Evolutionary conservation across 2,888 invertebrate species (phyloP).

Genomic region (Tetrapedia diversipes): DNA sequence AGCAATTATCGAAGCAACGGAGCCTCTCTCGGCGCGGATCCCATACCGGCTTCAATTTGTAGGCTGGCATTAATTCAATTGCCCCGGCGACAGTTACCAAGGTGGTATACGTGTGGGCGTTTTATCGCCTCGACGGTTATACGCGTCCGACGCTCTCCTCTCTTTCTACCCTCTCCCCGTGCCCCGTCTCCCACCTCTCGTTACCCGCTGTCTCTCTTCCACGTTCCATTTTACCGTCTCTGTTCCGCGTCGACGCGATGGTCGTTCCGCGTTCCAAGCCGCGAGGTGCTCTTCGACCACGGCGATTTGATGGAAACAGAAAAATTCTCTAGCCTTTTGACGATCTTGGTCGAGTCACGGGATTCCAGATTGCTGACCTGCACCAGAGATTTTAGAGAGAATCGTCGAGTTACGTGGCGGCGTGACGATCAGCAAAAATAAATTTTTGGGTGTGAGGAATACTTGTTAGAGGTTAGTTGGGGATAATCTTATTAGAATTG

Average conservation of each 20-base stretch:
- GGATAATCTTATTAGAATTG: too few relatives aligned
- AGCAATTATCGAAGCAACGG: slow-evolving; percentile 76
- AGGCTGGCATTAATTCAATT: slow-evolving; percentile 80
- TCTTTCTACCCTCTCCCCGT: slow-evolving; percentile 22
- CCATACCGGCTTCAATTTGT: slow-evolving; percentile 78
- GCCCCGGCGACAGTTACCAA: slow-evolving; percentile 77
- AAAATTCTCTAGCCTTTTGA: slow-evolving; percentile 41
- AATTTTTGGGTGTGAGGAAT: too few relatives aligned
- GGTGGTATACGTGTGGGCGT: slow-evolving; percentile 75
- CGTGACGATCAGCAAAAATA: too few relatives aligned
- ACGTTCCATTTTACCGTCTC: slow-evolving; percentile 2
- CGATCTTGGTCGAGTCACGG: not conserved
- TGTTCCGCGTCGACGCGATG: slow-evolving; percentile 43
- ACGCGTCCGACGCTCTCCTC: slow-evolving; percentile 57
- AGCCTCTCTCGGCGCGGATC: slow-evolving; percentile 67
- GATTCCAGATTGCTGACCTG: too few relatives aligned
- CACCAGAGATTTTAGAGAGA: accelerated
- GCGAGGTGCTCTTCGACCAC: slow-evolving; percentile 37
- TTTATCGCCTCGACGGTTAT: slow-evolving; percentile 75
- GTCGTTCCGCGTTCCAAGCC: slow-evolving; percentile 66
- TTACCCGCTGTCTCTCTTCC: slow-evolving; percentile 17
- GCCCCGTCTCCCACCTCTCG: not conserved
- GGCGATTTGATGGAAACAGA: slow-evolving; percentile 44
- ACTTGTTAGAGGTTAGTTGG: too few relatives aligned
- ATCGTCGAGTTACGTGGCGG: too few relatives aligned